Conservation (phyloP, 1,140 invertebrate species). For the Tetraneura akinire region DNA sequence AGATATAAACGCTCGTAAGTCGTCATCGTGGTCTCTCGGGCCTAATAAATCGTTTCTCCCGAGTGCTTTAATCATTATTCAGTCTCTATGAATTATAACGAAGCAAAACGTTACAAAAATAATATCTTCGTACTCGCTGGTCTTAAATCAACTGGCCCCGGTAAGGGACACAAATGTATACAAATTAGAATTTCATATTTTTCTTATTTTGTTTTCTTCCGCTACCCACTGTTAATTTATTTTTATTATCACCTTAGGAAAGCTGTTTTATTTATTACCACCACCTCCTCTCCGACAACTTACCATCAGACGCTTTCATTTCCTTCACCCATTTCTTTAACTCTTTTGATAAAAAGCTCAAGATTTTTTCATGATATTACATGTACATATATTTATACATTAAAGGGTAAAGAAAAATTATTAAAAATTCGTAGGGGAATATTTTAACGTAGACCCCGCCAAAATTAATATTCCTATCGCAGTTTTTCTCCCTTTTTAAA, state of each 20-base stretch:
- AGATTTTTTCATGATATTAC: slow-evolving; percentile 35
- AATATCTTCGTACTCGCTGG: slow-evolving; percentile 26
- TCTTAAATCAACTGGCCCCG: slow-evolving; percentile 38
- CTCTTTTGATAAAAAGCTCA: slow-evolving; percentile 48
- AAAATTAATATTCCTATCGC: slow-evolving; percentile 48
- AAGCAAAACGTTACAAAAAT: slow-evolving; percentile 27
- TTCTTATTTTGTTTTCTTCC: slow-evolving; percentile 18
- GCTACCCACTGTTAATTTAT: slow-evolving; percentile 43
- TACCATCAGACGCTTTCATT: slow-evolving; percentile 4
- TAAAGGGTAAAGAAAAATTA: slow-evolving; percentile 31
- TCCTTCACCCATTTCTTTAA: slow-evolving; percentile 45
- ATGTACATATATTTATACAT: slow-evolving; percentile 1
- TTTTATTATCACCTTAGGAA: slow-evolving; percentile 50
- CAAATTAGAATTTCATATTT: slow-evolving; percentile 48
- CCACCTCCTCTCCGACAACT: background rate
- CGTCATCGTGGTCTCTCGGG: slow-evolving; percentile 30
- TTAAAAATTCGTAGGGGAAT: slow-evolving; percentile 48
- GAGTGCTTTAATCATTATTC: slow-evolving; percentile 30
- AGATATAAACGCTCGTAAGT: slow-evolving; percentile 41
- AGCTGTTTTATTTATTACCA: slow-evolving; percentile 45
- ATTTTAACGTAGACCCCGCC: slow-evolving; percentile 35
- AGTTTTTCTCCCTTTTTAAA: background rate
- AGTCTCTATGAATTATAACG: slow-evolving; percentile 27
- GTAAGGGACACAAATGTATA: background rate
- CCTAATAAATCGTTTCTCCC: slow-evolving; percentile 39